Conservation (phyloP, 2,888 invertebrate genomes). For the Venusia cambrica region DNA sequence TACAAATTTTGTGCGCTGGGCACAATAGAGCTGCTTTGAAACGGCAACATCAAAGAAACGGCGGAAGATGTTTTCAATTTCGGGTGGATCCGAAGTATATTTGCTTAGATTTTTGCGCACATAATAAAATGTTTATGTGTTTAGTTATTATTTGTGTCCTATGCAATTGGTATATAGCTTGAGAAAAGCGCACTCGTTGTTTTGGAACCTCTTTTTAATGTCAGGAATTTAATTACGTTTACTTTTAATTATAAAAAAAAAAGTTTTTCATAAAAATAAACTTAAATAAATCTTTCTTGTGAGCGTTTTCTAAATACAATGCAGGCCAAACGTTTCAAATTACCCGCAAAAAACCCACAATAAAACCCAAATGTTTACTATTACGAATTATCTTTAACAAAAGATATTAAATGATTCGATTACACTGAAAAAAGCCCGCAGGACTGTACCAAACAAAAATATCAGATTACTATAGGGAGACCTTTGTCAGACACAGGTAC, state of each 20-base stretch:
- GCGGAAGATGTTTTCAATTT: constrained; percentile 25
- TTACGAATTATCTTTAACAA: constrained; percentile 71
- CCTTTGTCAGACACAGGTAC: constrained; percentile 30
- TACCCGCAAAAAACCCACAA: constrained; percentile 51
- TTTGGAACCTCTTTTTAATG: too few species aligned
- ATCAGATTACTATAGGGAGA: constrained; percentile 56
- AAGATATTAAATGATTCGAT: constrained; percentile 50
- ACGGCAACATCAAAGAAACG: constrained; percentile 52
- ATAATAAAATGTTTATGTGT: constrained; percentile 3
- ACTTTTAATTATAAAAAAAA: too few species aligned
- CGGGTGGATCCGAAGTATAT: constrained; percentile 24
- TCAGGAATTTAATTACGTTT: too few species aligned
- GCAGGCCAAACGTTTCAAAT: constrained; percentile 34
- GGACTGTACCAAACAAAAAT: constrained; percentile 55
- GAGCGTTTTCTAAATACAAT: too few species aligned
- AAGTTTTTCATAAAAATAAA: too few species aligned
- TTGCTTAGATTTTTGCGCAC: constrained; percentile 12
- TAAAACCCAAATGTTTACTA: constrained; percentile 68
- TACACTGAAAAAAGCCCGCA: constrained; percentile 45
- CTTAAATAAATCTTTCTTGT: too few species aligned
- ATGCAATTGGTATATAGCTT: too few species aligned
- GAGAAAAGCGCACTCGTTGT: too few species aligned
- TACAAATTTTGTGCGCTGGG: constrained; percentile 56
- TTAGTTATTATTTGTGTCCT: too few species aligned
- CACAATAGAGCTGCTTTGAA: constrained; percentile 32